A percentile compares a stretch with the other conserved stretches of the same genome.
phyloP scores from a whole-genome alignment of 2,888 invertebrate genomes.

The Andrena flavipes region DNA sequence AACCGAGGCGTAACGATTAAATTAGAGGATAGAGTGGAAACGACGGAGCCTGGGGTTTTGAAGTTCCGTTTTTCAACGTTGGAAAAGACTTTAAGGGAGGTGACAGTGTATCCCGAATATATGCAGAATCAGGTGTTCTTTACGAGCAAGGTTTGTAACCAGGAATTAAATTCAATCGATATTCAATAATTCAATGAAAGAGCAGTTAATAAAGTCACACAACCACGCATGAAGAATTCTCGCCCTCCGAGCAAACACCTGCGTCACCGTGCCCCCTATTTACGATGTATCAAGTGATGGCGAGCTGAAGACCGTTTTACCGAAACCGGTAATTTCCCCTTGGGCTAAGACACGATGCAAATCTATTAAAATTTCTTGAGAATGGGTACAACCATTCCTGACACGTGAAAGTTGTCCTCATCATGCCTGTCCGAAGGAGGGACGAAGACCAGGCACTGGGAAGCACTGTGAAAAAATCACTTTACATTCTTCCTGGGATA shows the following conservation, averaged over 20 bases:
- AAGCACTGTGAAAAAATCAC: background rate
- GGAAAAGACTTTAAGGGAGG: background rate
- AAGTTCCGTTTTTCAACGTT: background rate
- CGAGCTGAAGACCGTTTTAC: conserved; percentile 46
- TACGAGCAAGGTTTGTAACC: background rate
- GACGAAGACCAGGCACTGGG: background rate
- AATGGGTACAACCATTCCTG: conserved; percentile 23
- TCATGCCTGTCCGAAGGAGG: background rate
- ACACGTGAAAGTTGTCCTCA: conserved; percentile 17
- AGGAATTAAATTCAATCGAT: conserved; percentile 26
- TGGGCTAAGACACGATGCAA: conserved; percentile 45
- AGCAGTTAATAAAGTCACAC: conserved; percentile 51
- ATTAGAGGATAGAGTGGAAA: background rate
- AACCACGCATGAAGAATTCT: conserved; percentile 31
- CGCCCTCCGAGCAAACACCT: conserved; percentile 41
- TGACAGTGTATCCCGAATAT: background rate
- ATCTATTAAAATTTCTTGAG: conserved; percentile 55
- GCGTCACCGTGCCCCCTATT: conserved; percentile 52
- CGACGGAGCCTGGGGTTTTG: no score
- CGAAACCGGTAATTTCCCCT: conserved; percentile 55
- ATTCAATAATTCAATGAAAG: conserved; percentile 16
- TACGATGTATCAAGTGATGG: conserved; percentile 53
- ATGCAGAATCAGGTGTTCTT: background rate
- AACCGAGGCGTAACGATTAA: conserved; percentile 13
- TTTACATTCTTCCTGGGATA: background rate